phyloP scores from a whole-genome alignment of 1,140 invertebrate species.

The Dendroctonus valens region DNA sequence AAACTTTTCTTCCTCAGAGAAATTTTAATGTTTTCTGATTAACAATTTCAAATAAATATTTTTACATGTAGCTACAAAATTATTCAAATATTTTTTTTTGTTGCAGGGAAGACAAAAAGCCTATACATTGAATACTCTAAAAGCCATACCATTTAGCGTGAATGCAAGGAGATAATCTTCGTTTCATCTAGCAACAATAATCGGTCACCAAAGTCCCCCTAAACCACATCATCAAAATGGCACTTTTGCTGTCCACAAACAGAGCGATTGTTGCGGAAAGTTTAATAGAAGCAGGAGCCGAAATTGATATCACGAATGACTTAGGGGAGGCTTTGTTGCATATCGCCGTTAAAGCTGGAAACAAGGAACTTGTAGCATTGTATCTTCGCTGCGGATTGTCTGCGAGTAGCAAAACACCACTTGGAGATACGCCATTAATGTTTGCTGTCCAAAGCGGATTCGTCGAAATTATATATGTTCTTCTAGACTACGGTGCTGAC shows the following conservation, averaged over 20 bases:
- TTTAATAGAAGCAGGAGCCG: conserved; percentile 53
- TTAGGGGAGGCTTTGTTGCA: conserved; percentile 28
- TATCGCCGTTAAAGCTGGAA: conserved; percentile 46
- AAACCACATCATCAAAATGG: conserved; percentile 61
- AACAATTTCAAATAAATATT: too few relatives aligned
- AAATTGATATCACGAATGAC: conserved; percentile 46
- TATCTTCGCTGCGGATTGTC: conserved; percentile 63
- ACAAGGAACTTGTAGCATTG: conserved; percentile 56
- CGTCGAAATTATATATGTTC: conserved; percentile 11
- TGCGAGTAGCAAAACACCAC: conserved; percentile 52
- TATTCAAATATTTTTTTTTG: background rate
- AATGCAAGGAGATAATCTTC: conserved; percentile 76
- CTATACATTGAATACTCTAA: conserved; percentile 56
- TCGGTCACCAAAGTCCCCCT: conserved; percentile 62
- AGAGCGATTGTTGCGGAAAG: conserved; percentile 49
- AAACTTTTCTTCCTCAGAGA: too few relatives aligned
- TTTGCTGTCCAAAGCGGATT: conserved; percentile 16
- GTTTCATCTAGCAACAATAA: conserved; percentile 66
- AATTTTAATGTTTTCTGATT: too few relatives aligned
- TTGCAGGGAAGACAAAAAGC: conserved; percentile 56
- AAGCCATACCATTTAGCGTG: conserved; percentile 67
- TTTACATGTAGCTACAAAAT: too few relatives aligned
- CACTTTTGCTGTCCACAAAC: conserved; percentile 59
- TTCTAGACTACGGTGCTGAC: conserved; percentile 15
- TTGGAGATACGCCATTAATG: conserved; percentile 24